These are phyloP conservation scores for Apis cerana DNA, from an alignment of 1,140 invertebrate species.

Conservation along the genomic window DNA sequence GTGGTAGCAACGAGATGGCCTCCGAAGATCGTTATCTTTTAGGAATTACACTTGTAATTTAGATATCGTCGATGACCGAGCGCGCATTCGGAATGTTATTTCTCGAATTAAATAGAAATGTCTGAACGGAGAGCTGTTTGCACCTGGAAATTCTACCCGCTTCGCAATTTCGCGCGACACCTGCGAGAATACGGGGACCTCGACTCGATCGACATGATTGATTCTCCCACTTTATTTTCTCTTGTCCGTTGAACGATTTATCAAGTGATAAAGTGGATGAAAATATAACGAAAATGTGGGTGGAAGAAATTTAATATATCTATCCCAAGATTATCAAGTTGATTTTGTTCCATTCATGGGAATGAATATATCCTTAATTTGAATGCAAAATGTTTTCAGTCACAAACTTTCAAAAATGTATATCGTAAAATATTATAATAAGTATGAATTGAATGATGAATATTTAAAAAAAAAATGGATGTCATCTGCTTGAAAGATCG, in stretches of 20 bases:
- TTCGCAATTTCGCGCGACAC: constrained; percentile 16
- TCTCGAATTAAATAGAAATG: constrained; percentile 16
- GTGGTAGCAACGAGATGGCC: constrained; percentile 43
- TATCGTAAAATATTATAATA: no score
- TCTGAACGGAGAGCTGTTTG: not conserved
- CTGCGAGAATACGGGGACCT: not conserved
- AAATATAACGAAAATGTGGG: not conserved
- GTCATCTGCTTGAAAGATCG: not conserved
- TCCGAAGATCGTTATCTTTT: constrained; percentile 31
- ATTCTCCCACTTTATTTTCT: constrained; percentile 22
- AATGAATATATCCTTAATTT: no score
- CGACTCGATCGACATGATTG: constrained; percentile 6
- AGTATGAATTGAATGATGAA: no score
- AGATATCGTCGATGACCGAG: constrained; percentile 32
- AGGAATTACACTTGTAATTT: constrained; percentile 47
- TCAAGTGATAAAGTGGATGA: not conserved
- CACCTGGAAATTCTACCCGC: constrained; percentile 21
- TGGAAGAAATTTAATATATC: not conserved
- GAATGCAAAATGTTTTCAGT: no score
- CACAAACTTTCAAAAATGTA: no score
- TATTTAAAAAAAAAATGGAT: not conserved
- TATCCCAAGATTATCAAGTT: no score
- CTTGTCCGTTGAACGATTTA: not conserved
- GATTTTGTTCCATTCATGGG: no score
- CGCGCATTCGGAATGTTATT: not conserved